These are phyloP conservation scores for Enteromius afrohamiltoni DNA, from an alignment of 2,797 vertebrate genomes.

Conservation along the genomic window DNA sequence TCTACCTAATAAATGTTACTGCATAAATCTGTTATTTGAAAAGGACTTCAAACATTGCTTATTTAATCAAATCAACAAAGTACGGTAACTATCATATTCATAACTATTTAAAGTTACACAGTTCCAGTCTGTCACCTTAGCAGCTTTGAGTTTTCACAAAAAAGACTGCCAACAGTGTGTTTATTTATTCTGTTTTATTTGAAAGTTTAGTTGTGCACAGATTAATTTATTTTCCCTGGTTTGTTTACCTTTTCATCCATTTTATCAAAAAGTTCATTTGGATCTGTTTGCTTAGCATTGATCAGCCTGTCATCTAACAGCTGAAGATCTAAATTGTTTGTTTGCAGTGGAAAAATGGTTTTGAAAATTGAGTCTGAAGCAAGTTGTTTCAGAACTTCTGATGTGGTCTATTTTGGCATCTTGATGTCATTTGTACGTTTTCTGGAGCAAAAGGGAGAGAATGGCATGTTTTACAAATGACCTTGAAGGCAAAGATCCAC, in stretches of 20 bases:
- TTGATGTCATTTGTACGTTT: conserved; percentile 21
- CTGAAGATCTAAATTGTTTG: background rate
- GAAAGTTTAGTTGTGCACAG: background rate
- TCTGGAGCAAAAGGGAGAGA: background rate
- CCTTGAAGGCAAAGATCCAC: conserved; percentile 22
- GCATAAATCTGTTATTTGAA: background rate
- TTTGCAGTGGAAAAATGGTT: background rate
- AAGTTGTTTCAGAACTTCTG: background rate
- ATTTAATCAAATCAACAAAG: conserved; percentile 6
- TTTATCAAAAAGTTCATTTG: conserved; percentile 4
- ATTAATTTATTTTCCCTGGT: conserved; percentile 9
- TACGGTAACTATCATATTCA: background rate
- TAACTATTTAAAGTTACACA: conserved; percentile 26
- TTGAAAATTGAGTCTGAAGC: background rate
- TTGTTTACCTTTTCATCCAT: conserved; percentile 19
- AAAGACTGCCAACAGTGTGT: conserved; percentile 2
- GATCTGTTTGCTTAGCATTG: conserved; percentile 13
- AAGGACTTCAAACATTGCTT: background rate
- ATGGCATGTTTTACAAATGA: conserved; percentile 33
- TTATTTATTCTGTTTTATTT: conserved; percentile 10
- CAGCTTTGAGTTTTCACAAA: conserved; percentile 19
- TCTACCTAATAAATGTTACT: background rate
- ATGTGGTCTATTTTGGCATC: conserved; percentile 12
- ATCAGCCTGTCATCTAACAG: conserved; percentile 14
- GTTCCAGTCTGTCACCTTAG: conserved; percentile 18